phyloP scores from a whole-genome alignment of 2,797 vertebrate species.

The Myotis planiceps region DNA sequence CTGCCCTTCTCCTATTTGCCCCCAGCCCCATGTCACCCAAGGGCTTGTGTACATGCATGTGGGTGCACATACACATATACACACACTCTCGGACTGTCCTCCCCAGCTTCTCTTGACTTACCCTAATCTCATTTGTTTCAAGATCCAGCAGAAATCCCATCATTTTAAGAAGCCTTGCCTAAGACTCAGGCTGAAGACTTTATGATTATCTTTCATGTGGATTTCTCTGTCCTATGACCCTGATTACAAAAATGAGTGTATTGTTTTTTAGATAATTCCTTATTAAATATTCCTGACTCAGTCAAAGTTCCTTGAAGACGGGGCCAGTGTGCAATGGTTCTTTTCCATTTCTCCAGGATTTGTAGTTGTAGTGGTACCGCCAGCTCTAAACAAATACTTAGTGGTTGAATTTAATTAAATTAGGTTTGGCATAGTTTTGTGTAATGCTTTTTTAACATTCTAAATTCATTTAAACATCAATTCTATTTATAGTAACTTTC shows the following conservation, averaged over 20 bases:
- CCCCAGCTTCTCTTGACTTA: background rate
- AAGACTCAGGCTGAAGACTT: background rate
- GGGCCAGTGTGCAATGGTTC: background rate
- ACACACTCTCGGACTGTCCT: background rate
- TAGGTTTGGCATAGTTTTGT: background rate
- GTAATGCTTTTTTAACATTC: background rate
- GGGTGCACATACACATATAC: rapidly evolving
- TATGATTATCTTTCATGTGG: background rate
- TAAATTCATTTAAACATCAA: constrained; percentile 25
- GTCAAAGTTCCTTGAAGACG: background rate
- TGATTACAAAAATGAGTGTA: background rate
- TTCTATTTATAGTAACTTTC: background rate
- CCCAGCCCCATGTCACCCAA: background rate
- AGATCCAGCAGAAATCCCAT: background rate
- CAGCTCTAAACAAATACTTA: background rate
- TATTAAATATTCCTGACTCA: background rate
- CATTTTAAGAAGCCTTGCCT: background rate
- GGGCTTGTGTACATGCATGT: rapidly evolving
- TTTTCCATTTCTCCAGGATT: background rate
- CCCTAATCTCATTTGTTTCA: background rate
- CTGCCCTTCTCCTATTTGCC: background rate
- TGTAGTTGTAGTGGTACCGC: rapidly evolving
- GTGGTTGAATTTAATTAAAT: background rate
- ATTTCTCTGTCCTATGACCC: background rate
- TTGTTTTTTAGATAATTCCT: background rate